phyloP scores from a whole-genome alignment of 2,888 invertebrate species.

The Agonopterix subpropinquella region DNA sequence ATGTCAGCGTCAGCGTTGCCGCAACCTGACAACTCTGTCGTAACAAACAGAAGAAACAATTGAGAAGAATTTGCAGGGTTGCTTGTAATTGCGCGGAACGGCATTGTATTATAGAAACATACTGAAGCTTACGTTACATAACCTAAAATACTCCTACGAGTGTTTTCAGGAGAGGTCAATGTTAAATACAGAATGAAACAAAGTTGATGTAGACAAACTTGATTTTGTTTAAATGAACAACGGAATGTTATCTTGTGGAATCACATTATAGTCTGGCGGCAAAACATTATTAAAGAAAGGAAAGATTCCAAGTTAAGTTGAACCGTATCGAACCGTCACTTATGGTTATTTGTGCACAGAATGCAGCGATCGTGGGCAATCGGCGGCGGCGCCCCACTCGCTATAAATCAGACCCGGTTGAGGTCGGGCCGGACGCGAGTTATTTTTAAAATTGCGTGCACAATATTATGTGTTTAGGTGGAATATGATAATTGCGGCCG shows the following conservation, averaged over 20 bases:
- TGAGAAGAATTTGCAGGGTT: neutral
- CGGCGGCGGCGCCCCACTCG: conserved; percentile 35
- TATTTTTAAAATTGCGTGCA: conserved; percentile 75
- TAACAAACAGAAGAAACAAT: no score
- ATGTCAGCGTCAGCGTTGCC: neutral
- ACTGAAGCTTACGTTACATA: no score
- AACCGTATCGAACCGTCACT: conserved; percentile 23
- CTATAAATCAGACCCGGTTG: conserved; percentile 68
- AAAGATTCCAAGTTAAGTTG: conserved; percentile 8
- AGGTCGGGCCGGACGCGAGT: conserved; percentile 64
- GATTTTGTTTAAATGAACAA: neutral
- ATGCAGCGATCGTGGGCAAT: conserved; percentile 33
- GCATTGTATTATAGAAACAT: no score
- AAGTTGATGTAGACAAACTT: no score
- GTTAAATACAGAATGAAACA: no score
- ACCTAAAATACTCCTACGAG: no score
- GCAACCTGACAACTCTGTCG: neutral
- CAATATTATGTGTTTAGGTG: conserved; percentile 75
- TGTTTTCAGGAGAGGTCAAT: no score
- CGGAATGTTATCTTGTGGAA: neutral
- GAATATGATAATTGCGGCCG: conserved; percentile 72
- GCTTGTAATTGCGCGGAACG: neutral
- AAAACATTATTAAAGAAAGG: neutral
- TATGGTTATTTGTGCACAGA: conserved; percentile 39
- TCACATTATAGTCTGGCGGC: neutral